A percentile compares a stretch with the other conserved stretches of the same genome.
Evolutionary conservation across 2,888 invertebrate species (phyloP).

Genomic region (Therioaphis trifolii): DNA sequence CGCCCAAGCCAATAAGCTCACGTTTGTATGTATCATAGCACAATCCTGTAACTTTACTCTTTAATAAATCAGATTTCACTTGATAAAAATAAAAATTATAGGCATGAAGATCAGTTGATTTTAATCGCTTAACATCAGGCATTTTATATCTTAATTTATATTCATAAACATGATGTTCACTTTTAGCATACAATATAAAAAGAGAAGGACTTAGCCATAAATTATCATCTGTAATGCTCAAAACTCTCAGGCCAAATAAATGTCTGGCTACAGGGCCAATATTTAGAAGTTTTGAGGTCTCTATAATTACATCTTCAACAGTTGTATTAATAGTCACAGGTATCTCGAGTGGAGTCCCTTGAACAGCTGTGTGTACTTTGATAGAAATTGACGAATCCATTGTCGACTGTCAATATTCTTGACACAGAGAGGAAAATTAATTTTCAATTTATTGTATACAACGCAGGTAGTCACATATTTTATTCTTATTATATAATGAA

Average conservation of each 20-base stretch:
- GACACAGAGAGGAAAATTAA: not conserved
- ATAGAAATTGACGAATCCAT: conserved; percentile 56
- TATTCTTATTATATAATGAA: not conserved
- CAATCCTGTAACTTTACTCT: conserved; percentile 83
- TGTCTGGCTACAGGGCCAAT: conserved; percentile 83
- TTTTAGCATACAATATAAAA: conserved; percentile 70
- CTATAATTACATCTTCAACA: conserved; percentile 79
- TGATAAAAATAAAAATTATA: conserved; percentile 90
- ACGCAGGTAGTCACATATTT: not conserved
- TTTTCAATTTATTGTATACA: not conserved
- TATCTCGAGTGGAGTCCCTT: conserved; percentile 47
- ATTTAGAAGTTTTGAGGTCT: conserved; percentile 77
- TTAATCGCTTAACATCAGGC: conserved; percentile 74
- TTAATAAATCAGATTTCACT: conserved; percentile 83
- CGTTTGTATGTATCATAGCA: conserved; percentile 81
- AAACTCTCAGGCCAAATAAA: conserved; percentile 80
- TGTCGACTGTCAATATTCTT: not conserved
- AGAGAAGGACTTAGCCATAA: conserved; percentile 78
- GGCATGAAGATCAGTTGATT: conserved; percentile 78
- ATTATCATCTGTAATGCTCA: conserved; percentile 71
- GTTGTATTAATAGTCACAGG: conserved; percentile 68
- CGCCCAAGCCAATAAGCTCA: conserved; percentile 85
- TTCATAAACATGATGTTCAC: conserved; percentile 73
- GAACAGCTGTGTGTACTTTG: conserved; percentile 54
- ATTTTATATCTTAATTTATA: conserved; percentile 85